Evolutionary conservation across 2,797 vertebrate genomes (phyloP).

Genomic region (Chaetodon trifasciatus): DNA sequence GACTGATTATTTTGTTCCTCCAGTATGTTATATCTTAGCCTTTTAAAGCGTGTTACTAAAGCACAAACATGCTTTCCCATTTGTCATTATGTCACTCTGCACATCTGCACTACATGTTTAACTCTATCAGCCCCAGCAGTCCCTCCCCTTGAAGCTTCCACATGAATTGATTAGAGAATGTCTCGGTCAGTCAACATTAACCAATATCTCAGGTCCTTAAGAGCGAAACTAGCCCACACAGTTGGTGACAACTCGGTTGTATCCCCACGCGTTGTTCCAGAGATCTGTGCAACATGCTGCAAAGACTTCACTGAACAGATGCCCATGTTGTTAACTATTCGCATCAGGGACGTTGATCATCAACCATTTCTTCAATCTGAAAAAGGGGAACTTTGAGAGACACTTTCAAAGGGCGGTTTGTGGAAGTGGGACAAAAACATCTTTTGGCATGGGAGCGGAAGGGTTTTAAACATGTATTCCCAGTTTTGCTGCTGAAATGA

Average conservation of each 20-base stretch:
- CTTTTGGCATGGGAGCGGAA: neutral
- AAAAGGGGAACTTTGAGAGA: neutral
- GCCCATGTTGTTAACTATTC: neutral
- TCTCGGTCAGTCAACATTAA: neutral
- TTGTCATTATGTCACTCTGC: neutral
- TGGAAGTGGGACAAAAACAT: neutral
- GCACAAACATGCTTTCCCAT: neutral
- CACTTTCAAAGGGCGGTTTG: neutral
- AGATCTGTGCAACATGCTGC: neutral
- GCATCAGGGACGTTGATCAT: neutral
- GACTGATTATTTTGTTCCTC: constrained; percentile 5
- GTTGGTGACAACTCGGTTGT: neutral
- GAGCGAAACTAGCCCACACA: neutral
- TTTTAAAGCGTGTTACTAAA: neutral
- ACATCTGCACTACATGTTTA: neutral
- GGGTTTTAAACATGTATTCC: constrained; percentile 1
- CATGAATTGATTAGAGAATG: neutral
- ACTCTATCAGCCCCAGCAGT: neutral
- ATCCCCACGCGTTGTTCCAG: neutral
- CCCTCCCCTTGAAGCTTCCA: neutral
- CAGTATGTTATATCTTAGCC: neutral
- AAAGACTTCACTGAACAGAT: neutral
- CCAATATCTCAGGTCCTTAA: neutral
- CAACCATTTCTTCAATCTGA: neutral
- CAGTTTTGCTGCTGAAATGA: constrained; percentile 3